Percentiles rank a stretch among this genome's conserved stretches.
Evolutionary conservation across 1,140 invertebrate genomes (phyloP).

Genomic region (Neomicropteryx cornuta): DNA sequence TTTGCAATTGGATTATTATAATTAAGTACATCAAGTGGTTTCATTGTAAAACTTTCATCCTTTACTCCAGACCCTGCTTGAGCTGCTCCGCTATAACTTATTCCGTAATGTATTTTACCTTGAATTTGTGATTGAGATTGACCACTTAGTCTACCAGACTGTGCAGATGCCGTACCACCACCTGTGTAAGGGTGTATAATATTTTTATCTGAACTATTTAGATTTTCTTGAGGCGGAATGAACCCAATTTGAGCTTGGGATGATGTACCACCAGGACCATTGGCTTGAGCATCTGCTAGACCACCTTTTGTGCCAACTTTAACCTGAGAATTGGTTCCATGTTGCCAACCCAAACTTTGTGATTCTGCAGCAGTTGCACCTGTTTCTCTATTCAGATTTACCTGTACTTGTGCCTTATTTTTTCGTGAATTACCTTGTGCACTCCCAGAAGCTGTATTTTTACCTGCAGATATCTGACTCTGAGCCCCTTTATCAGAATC

Average conservation of each 20-base stretch:
- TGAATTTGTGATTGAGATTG: constrained; percentile 71
- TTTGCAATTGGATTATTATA: too few species aligned
- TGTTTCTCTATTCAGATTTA: constrained; percentile 57
- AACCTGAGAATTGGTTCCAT: constrained; percentile 65
- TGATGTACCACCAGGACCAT: constrained; percentile 68
- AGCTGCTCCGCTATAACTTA: constrained; percentile 68
- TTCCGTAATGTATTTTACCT: constrained; percentile 65
- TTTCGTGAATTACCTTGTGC: constrained; percentile 61
- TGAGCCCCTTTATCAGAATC: constrained; percentile 62
- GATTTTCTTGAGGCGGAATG: constrained; percentile 54
- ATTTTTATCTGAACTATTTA: constrained; percentile 34
- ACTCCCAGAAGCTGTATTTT: constrained; percentile 59
- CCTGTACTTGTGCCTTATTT: constrained; percentile 66
- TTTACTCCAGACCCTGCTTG: constrained; percentile 66
- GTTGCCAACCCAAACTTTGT: constrained; percentile 60
- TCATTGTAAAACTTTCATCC: too few species aligned
- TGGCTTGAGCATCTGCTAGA: constrained; percentile 72
- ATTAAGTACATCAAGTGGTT: constrained; percentile 28
- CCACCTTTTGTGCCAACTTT: constrained; percentile 68
- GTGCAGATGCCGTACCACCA: constrained; percentile 63
- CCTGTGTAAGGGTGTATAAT: constrained; percentile 49
- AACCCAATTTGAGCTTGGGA: constrained; percentile 81
- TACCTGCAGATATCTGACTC: constrained; percentile 57
- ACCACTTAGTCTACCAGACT: constrained; percentile 58
- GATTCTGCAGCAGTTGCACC: constrained; percentile 61